Base-by-base conservation (phyloP, 1,140 invertebrate species). In the Delia radicum region DNA sequence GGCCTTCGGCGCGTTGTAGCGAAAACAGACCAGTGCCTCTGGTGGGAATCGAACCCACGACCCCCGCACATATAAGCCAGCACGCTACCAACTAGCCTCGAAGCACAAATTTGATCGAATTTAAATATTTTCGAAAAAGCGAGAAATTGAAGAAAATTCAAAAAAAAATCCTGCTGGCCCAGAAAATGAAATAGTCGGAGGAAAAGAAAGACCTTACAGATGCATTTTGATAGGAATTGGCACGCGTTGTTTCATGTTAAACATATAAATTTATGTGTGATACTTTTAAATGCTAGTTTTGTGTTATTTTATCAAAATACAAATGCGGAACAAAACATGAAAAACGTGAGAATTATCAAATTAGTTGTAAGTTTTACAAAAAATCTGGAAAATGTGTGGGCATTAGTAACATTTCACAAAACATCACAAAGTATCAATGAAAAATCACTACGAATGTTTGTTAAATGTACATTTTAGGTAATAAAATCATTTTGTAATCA, bases 311-410 rank as follows among this genome's bases (percentile, higher is more conserved):
- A 62, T 48, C 61, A 24, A 62, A 74, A 74, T 74, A 74, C 74
- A 55, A 75, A 76, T 71, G 27, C 69, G 24, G 24, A 55, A 55
- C n/a, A 55, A 55, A 55, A 85, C 83, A 85, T 80, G 83, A 79
- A 85, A 81, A 80, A 85, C 83, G 83, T 85, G 83, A 85, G 83
- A 85, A 83, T 79, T 76, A 77, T 69, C 76, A 81, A 78, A 79
- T 77, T 77, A 76, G 61, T 65, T 55, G 48, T 55, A 55, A 55
- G 21, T 55, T 55, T n/a, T 21, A 21, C 4, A 21, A 6, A 55
- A 21, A 55, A 37, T 37, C 4, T 55, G n/a, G 48, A 24, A 55
- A 21, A 21, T 55, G 48, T 7, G 48, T 55, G 10, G n/a, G 6
- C 24, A 55, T 55, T 37, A 55, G 7, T 8, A 42, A 42, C 31